phyloP scores from a whole-genome alignment of 2,113 vertebrate species.

The Ceyx cyanopectus region DNA sequence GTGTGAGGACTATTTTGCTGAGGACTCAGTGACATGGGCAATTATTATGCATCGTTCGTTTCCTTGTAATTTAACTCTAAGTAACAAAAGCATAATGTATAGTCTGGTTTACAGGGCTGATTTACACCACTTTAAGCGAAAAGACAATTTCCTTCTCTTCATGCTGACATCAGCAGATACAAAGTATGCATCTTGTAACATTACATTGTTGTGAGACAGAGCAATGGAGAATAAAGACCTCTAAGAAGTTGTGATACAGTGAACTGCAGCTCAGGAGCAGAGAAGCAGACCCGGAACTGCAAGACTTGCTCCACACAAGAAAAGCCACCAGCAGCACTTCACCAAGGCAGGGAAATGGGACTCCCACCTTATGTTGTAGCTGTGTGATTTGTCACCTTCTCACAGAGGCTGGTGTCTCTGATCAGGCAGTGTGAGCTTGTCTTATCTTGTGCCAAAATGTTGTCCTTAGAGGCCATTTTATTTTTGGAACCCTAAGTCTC shows the following conservation, averaged over 20 bases:
- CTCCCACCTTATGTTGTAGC: not conserved
- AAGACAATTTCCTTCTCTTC: slow-evolving; percentile 65
- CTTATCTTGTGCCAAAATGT: not conserved
- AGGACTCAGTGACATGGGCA: slow-evolving; percentile 67
- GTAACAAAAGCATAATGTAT: slow-evolving; percentile 76
- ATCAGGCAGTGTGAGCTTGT: not conserved
- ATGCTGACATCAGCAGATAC: slow-evolving; percentile 74
- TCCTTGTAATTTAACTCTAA: slow-evolving; percentile 79
- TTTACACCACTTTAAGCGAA: slow-evolving; percentile 73
- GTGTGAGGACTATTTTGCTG: not conserved
- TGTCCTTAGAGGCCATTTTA: not conserved
- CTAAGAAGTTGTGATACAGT: not conserved
- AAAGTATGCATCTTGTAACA: slow-evolving; percentile 18
- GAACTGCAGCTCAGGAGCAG: not conserved
- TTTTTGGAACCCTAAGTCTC: not conserved
- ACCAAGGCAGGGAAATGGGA: not conserved
- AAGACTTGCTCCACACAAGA: not conserved
- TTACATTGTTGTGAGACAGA: not conserved
- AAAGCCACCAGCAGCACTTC: not conserved
- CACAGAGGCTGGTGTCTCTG: not conserved
- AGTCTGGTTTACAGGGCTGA: slow-evolving; percentile 74
- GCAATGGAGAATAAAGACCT: not conserved
- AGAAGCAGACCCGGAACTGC: not conserved
- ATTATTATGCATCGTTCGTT: slow-evolving; percentile 78
- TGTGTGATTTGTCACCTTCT: slow-evolving; percentile 13